Base-by-base conservation (phyloP, 92 coral and sea anemone species). In the Siderastrea siderea region DNA sequence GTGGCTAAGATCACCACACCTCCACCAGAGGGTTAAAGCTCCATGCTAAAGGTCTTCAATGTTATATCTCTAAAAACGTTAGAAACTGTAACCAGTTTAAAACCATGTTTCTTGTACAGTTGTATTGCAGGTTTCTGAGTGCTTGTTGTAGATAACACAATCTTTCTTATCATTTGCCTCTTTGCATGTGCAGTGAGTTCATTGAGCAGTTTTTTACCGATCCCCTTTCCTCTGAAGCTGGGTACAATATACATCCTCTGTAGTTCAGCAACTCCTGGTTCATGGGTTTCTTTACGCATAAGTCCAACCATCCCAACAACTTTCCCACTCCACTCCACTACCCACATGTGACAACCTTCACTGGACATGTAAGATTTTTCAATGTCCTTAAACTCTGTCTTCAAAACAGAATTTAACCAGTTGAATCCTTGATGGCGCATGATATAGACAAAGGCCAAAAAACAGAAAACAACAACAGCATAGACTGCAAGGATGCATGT, bases 221-320 rank as follows among this genome's bases (percentile, higher is more conserved):
- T 92, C 8, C 97, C 97, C 78, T 46, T 89, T n/a, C 90, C n/a
- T 13, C 92, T 82, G 12, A 85, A 77, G 0, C 61, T 58, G 0
- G 19, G 72, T 11, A 91, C 79, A 1, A 94, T 94, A 0, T 91
- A 86, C 95, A 94, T 89, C 44, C 95, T 65, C 44, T 86, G 87
- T 46, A 94, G 75, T 51, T 92, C 94, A 15, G 62, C 90, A 1
- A 79, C 80, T 48, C 94, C 95, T 8, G 86, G 92, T 61, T 79
- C 74, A 44, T 76, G 90, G 68, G 80, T 87, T 19, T 63, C 90
- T 11, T 79, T 77, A 16, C 78, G 90, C 1, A 64, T 10, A 9
- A 94, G 78, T 7, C 93, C 95, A 5, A 92, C 95, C 92, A 92
- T 92, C 16, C 97, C 97, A 1, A 87, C 94, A 2, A 92, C 94